Evolutionary conservation across 2,113 vertebrate genomes (phyloP).

Genomic region (Nothocercus nigrocapillus): DNA sequence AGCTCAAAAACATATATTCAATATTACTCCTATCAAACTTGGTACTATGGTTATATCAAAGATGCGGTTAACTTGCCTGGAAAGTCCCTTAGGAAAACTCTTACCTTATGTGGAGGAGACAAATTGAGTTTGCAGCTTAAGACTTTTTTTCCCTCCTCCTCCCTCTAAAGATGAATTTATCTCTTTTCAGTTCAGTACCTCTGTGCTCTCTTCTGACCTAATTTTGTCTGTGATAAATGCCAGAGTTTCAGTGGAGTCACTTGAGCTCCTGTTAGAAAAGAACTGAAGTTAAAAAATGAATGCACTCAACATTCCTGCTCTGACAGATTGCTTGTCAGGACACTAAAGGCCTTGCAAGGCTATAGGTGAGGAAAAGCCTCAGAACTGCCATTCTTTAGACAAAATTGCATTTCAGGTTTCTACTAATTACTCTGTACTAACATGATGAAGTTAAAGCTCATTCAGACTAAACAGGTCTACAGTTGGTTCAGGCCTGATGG

Average conservation of each 20-base stretch:
- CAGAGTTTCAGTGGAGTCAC: constrained; percentile 65
- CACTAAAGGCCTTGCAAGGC: constrained; percentile 61
- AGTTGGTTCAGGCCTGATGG: not conserved
- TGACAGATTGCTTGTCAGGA: constrained; percentile 65
- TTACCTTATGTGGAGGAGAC: constrained; percentile 25
- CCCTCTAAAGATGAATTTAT: constrained; percentile 45
- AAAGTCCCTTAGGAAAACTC: constrained; percentile 37
- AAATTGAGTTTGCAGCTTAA: constrained; percentile 40
- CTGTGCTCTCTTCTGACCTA: constrained; percentile 61
- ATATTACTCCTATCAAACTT: not conserved
- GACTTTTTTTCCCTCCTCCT: not conserved
- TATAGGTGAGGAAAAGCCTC: constrained; percentile 53
- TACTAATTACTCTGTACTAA: constrained; percentile 56
- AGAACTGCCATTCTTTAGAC: constrained; percentile 40
- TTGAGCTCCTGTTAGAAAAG: constrained; percentile 66
- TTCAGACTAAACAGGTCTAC: constrained; percentile 23
- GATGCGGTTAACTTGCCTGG: not conserved
- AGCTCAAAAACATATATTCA: not conserved
- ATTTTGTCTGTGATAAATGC: constrained; percentile 69
- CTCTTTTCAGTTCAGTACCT: constrained; percentile 53
- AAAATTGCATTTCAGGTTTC: constrained; percentile 53
- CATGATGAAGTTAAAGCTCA: constrained; percentile 44
- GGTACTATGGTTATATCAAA: not conserved
- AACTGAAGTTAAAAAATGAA: constrained; percentile 64
- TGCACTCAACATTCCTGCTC: constrained; percentile 66